Evolutionary conservation across 1,140 invertebrate species (phyloP).

Genomic region (Drosophila sp.): DNA sequence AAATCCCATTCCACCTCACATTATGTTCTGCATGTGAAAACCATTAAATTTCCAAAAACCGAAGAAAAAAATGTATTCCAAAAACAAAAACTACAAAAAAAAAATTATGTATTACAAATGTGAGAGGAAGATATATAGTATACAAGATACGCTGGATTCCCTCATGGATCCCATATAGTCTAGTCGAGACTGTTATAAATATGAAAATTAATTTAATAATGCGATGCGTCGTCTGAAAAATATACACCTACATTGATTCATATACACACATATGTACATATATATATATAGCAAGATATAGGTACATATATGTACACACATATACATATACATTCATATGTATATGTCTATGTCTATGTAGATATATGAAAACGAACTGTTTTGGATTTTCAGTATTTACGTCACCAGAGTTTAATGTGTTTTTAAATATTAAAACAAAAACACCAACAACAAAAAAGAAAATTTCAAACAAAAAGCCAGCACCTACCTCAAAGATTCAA

Average conservation of each 20-base stretch:
- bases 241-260: slow-evolving; percentile 3
- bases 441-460: slow-evolving; percentile 32
- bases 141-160: slow-evolving; percentile 17
- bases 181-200: slow-evolving; percentile 53
- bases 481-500: slow-evolving; percentile 46
- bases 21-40: slow-evolving; percentile 56
- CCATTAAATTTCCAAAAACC: slow-evolving; percentile 53
- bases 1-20: background rate
- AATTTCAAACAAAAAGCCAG: slow-evolving; percentile 21
- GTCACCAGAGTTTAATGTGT: slow-evolving; percentile 71
- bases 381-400: slow-evolving; percentile 56
- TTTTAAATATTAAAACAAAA: slow-evolving; percentile 74
- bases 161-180: slow-evolving; percentile 15
- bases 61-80: slow-evolving; percentile 25
- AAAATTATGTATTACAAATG: slow-evolving; percentile 36
- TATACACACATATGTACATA: slow-evolving; percentile 1
- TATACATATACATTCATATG: background rate
- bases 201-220: slow-evolving; percentile 73
- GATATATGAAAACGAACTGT: slow-evolving; percentile 10
- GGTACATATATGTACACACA: background rate
- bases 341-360: background rate
- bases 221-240: slow-evolving; percentile 49
- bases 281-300: no score
- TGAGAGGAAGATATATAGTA: slow-evolving; percentile 20
- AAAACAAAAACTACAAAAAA: slow-evolving; percentile 15